Conservation (phyloP, 1,140 invertebrate genomes). For the Lepidurus arcticus region DNA sequence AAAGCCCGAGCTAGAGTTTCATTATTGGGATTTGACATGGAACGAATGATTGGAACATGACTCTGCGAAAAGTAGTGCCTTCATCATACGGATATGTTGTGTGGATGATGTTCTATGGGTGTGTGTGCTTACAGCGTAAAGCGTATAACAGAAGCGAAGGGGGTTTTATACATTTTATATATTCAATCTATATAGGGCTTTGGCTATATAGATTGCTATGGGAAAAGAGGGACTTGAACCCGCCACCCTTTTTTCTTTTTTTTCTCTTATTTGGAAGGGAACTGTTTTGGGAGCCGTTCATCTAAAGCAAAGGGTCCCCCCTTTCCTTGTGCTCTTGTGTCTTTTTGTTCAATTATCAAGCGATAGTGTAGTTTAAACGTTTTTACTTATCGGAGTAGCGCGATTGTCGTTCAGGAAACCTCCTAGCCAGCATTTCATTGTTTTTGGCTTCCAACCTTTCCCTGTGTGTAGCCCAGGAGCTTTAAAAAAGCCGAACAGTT, state of each 20-base stretch:
- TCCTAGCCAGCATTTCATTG: background rate
- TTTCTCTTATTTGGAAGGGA: too few relatives aligned
- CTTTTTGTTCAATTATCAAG: slow-evolving; percentile 18
- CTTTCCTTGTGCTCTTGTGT: background rate
- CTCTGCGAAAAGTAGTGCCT: background rate
- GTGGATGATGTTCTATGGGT: background rate
- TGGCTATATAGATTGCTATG: background rate
- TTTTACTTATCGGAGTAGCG: background rate
- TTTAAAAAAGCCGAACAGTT: background rate
- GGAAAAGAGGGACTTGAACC: background rate
- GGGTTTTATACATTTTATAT: background rate
- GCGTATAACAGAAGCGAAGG: background rate
- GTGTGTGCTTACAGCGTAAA: background rate
- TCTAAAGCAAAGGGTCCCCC: background rate
- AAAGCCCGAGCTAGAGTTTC: background rate
- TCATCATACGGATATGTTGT: background rate
- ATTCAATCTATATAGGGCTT: slow-evolving; percentile 19
- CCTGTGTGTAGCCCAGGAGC: too few relatives aligned
- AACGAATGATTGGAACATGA: slow-evolving; percentile 18
- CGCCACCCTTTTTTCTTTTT: too few relatives aligned
- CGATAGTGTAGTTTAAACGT: slow-evolving; percentile 6
- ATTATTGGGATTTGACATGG: slow-evolving; percentile 4
- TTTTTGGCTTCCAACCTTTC: background rate
- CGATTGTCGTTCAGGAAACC: background rate
- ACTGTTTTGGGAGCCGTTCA: too few relatives aligned